A percentile compares a stretch with the other conserved stretches of the same genome.
phyloP scores from a whole-genome alignment of 2,888 invertebrate species.

The Cyrtodaria siliqua region DNA sequence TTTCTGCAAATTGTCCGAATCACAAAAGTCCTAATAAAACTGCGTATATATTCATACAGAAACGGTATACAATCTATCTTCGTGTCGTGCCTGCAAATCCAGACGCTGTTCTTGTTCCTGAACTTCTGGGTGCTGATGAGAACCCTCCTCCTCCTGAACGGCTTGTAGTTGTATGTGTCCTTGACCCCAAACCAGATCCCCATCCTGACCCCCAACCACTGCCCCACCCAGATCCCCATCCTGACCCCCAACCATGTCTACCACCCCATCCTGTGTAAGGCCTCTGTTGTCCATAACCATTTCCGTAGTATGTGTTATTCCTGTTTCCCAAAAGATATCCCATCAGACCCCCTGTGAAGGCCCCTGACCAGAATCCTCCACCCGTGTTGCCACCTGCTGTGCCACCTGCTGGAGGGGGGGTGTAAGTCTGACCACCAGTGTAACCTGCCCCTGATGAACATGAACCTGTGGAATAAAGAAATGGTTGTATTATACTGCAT shows the following conservation, averaged over 20 bases:
- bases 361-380: constrained; percentile 80
- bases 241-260: constrained; percentile 47
- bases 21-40: no score
- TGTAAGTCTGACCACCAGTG: constrained; percentile 33
- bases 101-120: constrained; percentile 78
- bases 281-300: constrained; percentile 30
- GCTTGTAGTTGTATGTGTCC: not conserved
- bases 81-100: constrained; percentile 79
- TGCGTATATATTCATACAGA: no score
- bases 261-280: constrained; percentile 54
- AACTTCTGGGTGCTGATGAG: constrained; percentile 34
- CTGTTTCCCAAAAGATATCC: constrained; percentile 77
- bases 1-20: no score
- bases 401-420: constrained; percentile 5
- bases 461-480: constrained; percentile 32
- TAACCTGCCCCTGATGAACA: constrained; percentile 48
- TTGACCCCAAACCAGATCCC: constrained; percentile 23
- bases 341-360: constrained; percentile 78
- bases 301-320: constrained; percentile 49
- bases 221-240: constrained; percentile 51
- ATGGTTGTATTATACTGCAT: not conserved
- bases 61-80: constrained; percentile 56
- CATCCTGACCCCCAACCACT: constrained; percentile 21
- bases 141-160: no score
- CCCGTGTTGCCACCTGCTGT: constrained; percentile 42